Percentiles rank a stretch among this genome's conserved stretches.
Conservation (phyloP, 2,888 invertebrate species). For the Dromius quadrimaculatus region DNA sequence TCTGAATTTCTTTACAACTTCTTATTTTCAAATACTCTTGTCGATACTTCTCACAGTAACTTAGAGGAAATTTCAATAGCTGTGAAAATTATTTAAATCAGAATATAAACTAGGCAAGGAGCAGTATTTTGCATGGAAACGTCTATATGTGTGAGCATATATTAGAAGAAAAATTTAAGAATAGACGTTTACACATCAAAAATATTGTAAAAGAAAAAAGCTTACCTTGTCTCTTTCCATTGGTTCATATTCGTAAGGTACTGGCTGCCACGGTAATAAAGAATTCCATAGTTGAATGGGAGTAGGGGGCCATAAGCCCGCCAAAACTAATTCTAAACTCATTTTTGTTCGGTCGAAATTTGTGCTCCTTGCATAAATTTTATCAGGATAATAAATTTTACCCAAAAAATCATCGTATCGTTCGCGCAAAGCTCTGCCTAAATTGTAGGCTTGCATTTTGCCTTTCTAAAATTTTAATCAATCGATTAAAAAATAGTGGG, state of each 20-base stretch:
- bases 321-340: conserved; percentile 76
- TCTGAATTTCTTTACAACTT: conserved; percentile 17
- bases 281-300: conserved; percentile 70
- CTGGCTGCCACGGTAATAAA: conserved; percentile 60
- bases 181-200: too few relatives aligned
- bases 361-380: conserved; percentile 72
- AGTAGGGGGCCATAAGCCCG: conserved; percentile 75
- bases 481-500: background rate
- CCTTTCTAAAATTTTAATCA: conserved; percentile 64
- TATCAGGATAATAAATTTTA: conserved; percentile 69
- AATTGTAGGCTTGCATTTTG: conserved; percentile 72
- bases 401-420: conserved; percentile 74
- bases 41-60: conserved; percentile 18
- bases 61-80: conserved; percentile 35
- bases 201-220: too few relatives aligned
- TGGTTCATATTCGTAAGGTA: conserved; percentile 59
- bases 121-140: too few relatives aligned
- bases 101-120: too few relatives aligned
- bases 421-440: conserved; percentile 73
- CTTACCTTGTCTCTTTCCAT: conserved; percentile 58
- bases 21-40: conserved; percentile 18
- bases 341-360: conserved; percentile 79
- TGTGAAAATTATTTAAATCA: too few relatives aligned
- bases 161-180: too few relatives aligned
- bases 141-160: too few relatives aligned